Percentiles rank a stretch among this genome's conserved stretches.
Evolutionary conservation across 1,140 invertebrate genomes (phyloP).

Genomic region (Drosophila bocki): DNA sequence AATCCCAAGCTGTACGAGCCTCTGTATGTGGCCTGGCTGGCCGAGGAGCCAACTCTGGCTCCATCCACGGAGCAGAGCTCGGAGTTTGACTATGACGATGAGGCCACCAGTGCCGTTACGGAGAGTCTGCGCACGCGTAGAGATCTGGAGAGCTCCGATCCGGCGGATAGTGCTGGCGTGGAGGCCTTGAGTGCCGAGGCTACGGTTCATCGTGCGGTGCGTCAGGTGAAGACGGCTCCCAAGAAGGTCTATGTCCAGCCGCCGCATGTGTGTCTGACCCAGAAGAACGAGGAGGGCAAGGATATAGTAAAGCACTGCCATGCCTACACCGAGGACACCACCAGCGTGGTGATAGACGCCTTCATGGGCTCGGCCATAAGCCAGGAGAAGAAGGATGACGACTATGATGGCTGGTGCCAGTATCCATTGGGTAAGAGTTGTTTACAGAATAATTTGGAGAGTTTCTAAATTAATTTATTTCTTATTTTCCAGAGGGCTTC

Average conservation of each 20-base stretch:
- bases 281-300: slow-evolving; percentile 63
- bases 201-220: not conserved
- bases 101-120: slow-evolving; percentile 63
- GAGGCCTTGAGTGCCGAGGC: slow-evolving; percentile 67
- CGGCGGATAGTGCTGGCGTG: slow-evolving; percentile 58
- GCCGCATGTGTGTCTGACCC: slow-evolving; percentile 88
- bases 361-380: slow-evolving; percentile 84
- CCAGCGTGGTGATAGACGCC: slow-evolving; percentile 84
- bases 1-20: slow-evolving; percentile 81
- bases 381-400: slow-evolving; percentile 59
- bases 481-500: slow-evolving; percentile 85
- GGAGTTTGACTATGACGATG: slow-evolving; percentile 83
- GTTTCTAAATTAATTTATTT: too few relatives aligned
- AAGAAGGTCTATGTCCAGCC: slow-evolving; percentile 83
- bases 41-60: slow-evolving; percentile 52
- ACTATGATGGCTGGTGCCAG: slow-evolving; percentile 86
- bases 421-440: slow-evolving; percentile 86
- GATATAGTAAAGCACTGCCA: slow-evolving; percentile 85
- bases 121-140: slow-evolving; percentile 54
- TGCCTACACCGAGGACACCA: slow-evolving; percentile 86
- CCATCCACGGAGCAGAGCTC: slow-evolving; percentile 76
- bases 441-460: not conserved
- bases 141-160: slow-evolving; percentile 24
- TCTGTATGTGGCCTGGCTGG: slow-evolving; percentile 75
- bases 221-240: slow-evolving; percentile 28